Evolutionary conservation across 2,113 vertebrate species (phyloP), one percentile per base, ranked within the genome.

Genomic region (Pleuronectes platessa): DNA sequence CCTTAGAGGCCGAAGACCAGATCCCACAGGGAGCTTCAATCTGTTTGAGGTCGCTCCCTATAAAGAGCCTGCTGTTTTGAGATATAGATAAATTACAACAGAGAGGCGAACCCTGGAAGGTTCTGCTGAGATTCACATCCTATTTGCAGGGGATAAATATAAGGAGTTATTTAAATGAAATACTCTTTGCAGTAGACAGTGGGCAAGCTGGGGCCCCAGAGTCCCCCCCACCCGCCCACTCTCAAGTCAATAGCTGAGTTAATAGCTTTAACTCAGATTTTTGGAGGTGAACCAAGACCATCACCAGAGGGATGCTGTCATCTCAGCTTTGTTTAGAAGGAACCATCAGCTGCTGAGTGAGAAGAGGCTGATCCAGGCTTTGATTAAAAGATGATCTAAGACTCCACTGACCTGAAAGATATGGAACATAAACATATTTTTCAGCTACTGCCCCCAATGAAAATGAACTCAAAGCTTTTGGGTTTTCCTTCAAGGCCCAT

Each of bases 281-380:
- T 31, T 81, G 64, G 74, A 84, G 47, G 59, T 74, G 72, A 71
- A 87, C 20, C 61, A 86, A 72, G 31, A 67, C 5, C 5, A 37
- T 83, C 66, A 61, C 76, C 23, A 26, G 55, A 65, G 63, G 67
- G 70, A 84, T 71, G 61, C 61, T 51, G 71, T 88, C 77, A 81
- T 86, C 55, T 71, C 66, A 59, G 56, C 56, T 83, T 84, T 66
- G 78, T 86, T 74, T 89, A 88, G 76, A 80, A 12, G 35, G 31
- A 31, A 2, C 60, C 21, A 51, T 49, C 68, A 78, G 80, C 70
- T 61, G 67, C 76, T 58, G 63, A 37, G 67, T 59, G 53, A 56
- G 59, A 53, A 18, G 68, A 71, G 14, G 20, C 37, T 60, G 55
- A 78, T 79, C 69, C 72, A 63, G 2, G 3, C 42, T 66, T 62